A percentile compares a stretch with the other conserved stretches of the same genome.
phyloP scores from a whole-genome alignment of 1,140 invertebrate genomes.

The Pteromalus puparum region DNA sequence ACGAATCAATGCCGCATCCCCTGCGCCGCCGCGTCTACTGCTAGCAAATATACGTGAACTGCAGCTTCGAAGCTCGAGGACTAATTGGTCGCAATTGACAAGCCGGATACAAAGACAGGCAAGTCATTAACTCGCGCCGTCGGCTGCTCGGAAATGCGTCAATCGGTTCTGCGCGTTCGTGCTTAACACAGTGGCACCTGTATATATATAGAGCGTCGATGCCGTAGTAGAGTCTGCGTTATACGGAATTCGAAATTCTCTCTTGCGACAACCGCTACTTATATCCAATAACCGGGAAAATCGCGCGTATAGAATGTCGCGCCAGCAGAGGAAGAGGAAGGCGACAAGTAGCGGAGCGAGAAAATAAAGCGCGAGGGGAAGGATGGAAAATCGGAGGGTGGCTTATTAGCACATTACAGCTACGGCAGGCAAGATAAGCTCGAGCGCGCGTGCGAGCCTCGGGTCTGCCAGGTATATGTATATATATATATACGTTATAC shows the following conservation, averaged over 20 bases:
- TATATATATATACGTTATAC: background rate
- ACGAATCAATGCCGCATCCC: no score
- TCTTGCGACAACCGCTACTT: background rate
- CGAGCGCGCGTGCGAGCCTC: background rate
- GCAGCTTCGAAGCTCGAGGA: background rate
- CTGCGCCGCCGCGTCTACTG: no score
- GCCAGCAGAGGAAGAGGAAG: background rate
- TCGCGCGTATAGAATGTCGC: background rate
- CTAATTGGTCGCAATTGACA: constrained; percentile 48
- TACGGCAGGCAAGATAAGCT: constrained; percentile 30
- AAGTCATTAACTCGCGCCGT: constrained; percentile 38
- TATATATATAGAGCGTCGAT: no score
- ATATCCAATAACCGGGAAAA: constrained; percentile 23
- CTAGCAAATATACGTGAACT: background rate
- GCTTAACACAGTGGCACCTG: background rate
- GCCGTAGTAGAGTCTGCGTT: no score
- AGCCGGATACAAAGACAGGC: constrained; percentile 27
- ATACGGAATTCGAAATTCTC: no score
- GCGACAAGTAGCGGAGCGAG: background rate
- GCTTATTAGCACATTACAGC: constrained; percentile 38
- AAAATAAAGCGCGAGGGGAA: no score
- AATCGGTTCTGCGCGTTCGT: background rate
- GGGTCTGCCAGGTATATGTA: background rate
- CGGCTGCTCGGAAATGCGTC: background rate
- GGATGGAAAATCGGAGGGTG: background rate